phyloP scores from a whole-genome alignment of 2,113 vertebrate genomes.

The Pipa parva region DNA sequence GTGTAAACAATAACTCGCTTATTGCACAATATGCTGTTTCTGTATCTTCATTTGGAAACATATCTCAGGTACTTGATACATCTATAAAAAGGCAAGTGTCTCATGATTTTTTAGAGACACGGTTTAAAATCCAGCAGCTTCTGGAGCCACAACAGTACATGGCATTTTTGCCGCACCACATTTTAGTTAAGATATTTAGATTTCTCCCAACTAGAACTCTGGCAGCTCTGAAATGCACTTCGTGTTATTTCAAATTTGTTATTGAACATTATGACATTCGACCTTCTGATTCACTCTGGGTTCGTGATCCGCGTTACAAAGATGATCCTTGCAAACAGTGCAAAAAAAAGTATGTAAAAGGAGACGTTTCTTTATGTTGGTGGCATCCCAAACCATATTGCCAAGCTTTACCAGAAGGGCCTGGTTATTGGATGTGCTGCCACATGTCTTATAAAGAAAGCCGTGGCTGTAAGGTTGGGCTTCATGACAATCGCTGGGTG shows the following conservation, averaged over 20 bases:
- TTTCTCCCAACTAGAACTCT: constrained; percentile 83
- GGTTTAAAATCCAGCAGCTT: constrained; percentile 87
- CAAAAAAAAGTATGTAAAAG: constrained; percentile 81
- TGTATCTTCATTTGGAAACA: constrained; percentile 30
- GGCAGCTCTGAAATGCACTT: constrained; percentile 88
- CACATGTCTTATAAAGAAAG: constrained; percentile 77
- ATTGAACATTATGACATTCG: constrained; percentile 86
- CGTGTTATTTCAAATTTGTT: constrained; percentile 83
- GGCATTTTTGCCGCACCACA: constrained; percentile 83
- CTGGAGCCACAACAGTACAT: constrained; percentile 88
- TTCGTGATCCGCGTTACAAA: constrained; percentile 86
- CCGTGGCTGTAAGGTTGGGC: constrained; percentile 85
- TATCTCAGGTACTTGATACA: constrained; percentile 50
- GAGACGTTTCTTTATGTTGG: constrained; percentile 87
- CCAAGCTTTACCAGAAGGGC: constrained; percentile 87
- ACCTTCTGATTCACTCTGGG: constrained; percentile 90
- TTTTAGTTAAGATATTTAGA: constrained; percentile 80
- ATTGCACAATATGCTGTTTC: constrained; percentile 14
- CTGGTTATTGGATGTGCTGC: constrained; percentile 97
- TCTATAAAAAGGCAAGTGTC: constrained; percentile 68
- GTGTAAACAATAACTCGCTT: constrained; percentile 15
- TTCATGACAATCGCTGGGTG: constrained; percentile 97
- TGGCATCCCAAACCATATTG: constrained; percentile 97
- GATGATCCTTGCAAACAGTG: constrained; percentile 97
- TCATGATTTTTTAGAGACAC: constrained; percentile 80